Percentiles rank a stretch among this genome's conserved stretches.
These are phyloP conservation scores for Calameuta idolon DNA, from an alignment of 2,888 invertebrate species.

Conservation along the genomic window DNA sequence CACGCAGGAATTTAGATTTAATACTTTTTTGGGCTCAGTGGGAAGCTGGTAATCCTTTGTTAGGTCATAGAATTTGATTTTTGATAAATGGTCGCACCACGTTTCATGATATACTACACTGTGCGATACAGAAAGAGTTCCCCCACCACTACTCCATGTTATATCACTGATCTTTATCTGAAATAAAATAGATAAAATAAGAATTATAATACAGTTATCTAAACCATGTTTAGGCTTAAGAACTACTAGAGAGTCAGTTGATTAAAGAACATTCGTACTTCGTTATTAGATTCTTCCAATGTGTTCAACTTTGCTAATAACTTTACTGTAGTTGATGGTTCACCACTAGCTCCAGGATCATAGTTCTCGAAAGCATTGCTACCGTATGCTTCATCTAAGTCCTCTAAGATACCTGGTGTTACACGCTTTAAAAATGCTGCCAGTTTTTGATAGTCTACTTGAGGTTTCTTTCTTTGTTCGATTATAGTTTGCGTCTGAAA, in stretches of 20 bases:
- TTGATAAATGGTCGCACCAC: conserved; percentile 60
- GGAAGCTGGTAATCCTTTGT: conserved; percentile 49
- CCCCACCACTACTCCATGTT: conserved; percentile 60
- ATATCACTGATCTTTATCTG: conserved; percentile 59
- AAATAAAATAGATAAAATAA: conserved; percentile 19
- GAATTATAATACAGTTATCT: neutral
- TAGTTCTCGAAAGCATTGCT: conserved; percentile 58
- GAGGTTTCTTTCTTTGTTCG: conserved; percentile 35
- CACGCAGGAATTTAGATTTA: conserved; percentile 66
- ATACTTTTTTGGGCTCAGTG: conserved; percentile 42
- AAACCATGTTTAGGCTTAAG: neutral
- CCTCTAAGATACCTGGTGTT: conserved; percentile 55
- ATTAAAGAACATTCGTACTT: conserved; percentile 36
- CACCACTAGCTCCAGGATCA: conserved; percentile 39
- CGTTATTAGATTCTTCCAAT: conserved; percentile 37
- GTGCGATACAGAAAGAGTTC: conserved; percentile 54
- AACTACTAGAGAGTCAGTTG: neutral
- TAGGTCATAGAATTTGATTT: conserved; percentile 56
- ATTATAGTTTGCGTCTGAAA: conserved; percentile 56
- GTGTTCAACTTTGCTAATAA: conserved; percentile 50
- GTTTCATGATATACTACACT: conserved; percentile 52
- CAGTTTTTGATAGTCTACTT: conserved; percentile 55
- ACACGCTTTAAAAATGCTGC: conserved; percentile 58
- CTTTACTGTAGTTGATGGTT: conserved; percentile 42
- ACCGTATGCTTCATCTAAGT: conserved; percentile 57